Evolutionary conservation across 2,797 vertebrate genomes (phyloP).

Genomic region (Poeciliopsis infans): DNA sequence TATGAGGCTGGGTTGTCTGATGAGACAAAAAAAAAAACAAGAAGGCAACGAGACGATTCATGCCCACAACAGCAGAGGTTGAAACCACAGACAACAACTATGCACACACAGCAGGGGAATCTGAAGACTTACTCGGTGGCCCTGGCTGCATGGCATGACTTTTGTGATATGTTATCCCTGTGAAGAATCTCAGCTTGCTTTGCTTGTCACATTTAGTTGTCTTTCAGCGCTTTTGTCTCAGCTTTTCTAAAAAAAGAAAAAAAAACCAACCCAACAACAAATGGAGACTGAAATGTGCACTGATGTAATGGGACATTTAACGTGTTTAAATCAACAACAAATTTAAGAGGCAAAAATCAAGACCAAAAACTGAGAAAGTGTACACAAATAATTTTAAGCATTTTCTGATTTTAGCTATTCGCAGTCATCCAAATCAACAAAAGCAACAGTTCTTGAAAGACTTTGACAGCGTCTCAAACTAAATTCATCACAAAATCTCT

Average conservation of each 20-base stretch:
- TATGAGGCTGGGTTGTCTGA: constrained; percentile 7
- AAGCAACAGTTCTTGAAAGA: neutral
- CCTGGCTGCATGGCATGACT: constrained; percentile 29
- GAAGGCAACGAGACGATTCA: constrained; percentile 34
- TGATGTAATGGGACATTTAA: neutral
- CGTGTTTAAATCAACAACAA: neutral
- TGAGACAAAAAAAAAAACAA: constrained; percentile 28
- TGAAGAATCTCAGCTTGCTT: constrained; percentile 63
- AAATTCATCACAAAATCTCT: neutral
- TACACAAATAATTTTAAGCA: neutral
- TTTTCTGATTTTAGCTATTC: neutral
- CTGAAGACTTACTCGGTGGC: constrained; percentile 16
- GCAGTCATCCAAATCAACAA: neutral
- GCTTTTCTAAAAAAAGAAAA: constrained; percentile 6
- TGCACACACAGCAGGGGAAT: constrained; percentile 4
- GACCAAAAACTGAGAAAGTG: neutral
- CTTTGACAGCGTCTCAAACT: neutral
- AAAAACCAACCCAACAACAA: neutral
- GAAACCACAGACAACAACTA: constrained; percentile 17
- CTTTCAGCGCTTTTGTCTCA: constrained; percentile 45
- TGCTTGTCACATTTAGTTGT: constrained; percentile 54
- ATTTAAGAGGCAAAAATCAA: neutral
- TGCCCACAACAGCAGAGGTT: constrained; percentile 43
- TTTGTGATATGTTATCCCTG: constrained; percentile 53
- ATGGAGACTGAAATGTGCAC: constrained; percentile 3